phyloP scores from a whole-genome alignment of 2,113 vertebrate genomes.

The Phyllostomus discolor region DNA sequence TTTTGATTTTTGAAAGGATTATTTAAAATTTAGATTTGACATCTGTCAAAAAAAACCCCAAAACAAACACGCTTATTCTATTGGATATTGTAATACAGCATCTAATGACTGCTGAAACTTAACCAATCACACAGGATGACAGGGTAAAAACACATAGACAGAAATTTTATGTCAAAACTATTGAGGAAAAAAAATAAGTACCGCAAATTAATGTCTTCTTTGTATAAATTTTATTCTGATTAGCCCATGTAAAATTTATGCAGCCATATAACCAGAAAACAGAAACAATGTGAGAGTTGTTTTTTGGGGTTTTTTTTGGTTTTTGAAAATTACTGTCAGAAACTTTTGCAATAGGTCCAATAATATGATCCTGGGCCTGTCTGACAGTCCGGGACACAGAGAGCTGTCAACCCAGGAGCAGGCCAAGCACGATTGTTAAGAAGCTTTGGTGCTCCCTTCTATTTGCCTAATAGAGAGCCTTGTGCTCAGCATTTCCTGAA shows the following conservation, averaged over 20 bases:
- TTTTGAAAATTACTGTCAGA: constrained; percentile 83
- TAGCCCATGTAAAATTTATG: constrained; percentile 81
- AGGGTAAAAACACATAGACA: constrained; percentile 75
- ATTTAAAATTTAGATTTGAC: constrained; percentile 90
- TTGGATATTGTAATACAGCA: constrained; percentile 79
- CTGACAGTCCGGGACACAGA: constrained; percentile 92
- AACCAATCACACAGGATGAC: constrained; percentile 81
- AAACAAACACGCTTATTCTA: constrained; percentile 51
- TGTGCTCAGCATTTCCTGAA: constrained; percentile 95
- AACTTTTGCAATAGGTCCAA: constrained; percentile 84
- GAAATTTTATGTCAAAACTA: constrained; percentile 79
- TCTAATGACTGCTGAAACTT: constrained; percentile 84
- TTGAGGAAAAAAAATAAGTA: constrained; percentile 61
- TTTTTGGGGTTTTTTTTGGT: constrained; percentile 16
- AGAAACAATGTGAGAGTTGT: constrained; percentile 81
- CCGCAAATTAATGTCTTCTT: constrained; percentile 82
- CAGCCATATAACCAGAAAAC: constrained; percentile 82
- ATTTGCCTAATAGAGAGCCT: constrained; percentile 98
- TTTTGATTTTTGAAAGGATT: constrained; percentile 84
- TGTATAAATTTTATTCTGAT: constrained; percentile 86
- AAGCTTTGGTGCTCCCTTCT: constrained; percentile 89
- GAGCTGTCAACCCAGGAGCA: constrained; percentile 92
- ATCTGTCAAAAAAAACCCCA: constrained; percentile 83
- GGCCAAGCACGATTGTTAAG: constrained; percentile 84
- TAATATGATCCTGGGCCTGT: constrained; percentile 85